Evolutionary conservation across 2,797 vertebrate species (phyloP), one percentile per base, ranked within the genome.

Genomic region (Botia almorhae): DNA sequence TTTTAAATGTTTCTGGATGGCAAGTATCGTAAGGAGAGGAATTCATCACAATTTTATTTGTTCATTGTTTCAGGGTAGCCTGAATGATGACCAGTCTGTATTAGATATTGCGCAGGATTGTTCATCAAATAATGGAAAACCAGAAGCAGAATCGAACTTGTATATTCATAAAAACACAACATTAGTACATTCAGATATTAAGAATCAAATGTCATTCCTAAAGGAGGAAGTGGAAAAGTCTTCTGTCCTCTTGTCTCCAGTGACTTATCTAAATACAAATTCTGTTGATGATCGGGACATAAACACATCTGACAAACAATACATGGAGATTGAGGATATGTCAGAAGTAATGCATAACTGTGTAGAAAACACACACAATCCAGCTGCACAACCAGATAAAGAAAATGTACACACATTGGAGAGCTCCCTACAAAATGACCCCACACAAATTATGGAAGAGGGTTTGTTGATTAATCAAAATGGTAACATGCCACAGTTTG

Each of bases 251-350:
- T 60, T 48, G 36, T 78, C 50, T n/a, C 23, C 23, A 16, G 21
- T 39, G 14, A 43, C 8, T n/a, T 58, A n/a, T 23, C 16, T 17
- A 6, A 64, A 64, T 4, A 6, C 14, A 8, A 71, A 19, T 64
- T 6, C 33, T 14, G 2, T 21, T 26, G 46, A 76, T 13, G 55
- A 17, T 16, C 14, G 48, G 12, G 39, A 19, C 14, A 3, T 50
- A 26, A 70, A 55, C 7, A 19, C 33, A 63, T 48, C 58, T 56
- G 70, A 85, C n/a, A 73, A 19, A 55, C 55, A 70, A 70, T 74
- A 23, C 64, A 70, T 80, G 36, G n/a, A 36, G 4, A 64, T 83
- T 17, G 72, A 87, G n/a, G 67, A 87, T 63, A 14, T 51, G 13
- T 76, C 56, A 4, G 74, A 80, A 33, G 74, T 55, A 5, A 3